Percentiles rank a stretch among this genome's conserved stretches.
These are phyloP conservation scores for Tenualosa ilisha DNA, from an alignment of 2,797 vertebrate species.

Conservation along the genomic window DNA sequence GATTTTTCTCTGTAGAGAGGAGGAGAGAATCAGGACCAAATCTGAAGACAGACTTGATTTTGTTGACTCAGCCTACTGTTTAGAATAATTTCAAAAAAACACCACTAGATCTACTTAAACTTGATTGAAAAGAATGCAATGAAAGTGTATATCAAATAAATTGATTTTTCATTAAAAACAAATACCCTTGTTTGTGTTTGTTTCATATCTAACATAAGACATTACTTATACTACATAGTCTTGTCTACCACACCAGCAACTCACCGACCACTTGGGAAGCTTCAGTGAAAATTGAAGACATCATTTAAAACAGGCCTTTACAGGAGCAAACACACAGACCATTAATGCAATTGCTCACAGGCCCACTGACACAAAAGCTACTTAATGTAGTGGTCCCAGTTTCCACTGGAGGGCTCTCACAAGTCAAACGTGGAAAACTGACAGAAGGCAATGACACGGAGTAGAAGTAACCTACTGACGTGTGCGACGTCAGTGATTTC, in stretches of 20 bases:
- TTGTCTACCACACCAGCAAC: not conserved
- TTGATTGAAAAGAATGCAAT: conserved; percentile 61
- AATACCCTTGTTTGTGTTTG: conserved; percentile 12
- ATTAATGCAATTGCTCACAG: not conserved
- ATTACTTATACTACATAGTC: not conserved
- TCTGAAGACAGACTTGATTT: conserved; percentile 38
- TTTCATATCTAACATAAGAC: not conserved
- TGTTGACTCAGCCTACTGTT: conserved; percentile 47
- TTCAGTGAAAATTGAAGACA: not conserved
- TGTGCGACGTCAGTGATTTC: not conserved
- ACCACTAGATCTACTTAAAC: conserved; percentile 59
- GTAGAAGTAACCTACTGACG: not conserved
- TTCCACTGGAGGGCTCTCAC: conserved; percentile 54
- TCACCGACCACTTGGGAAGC: not conserved
- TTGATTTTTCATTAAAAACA: conserved; percentile 55
- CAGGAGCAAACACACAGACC: too few species aligned
- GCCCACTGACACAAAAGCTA: not conserved
- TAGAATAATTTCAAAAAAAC: conserved; percentile 54
- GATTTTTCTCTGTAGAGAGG: not conserved
- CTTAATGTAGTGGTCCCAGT: not conserved
- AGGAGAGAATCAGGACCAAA: conserved; percentile 29
- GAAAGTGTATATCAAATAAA: conserved; percentile 69
- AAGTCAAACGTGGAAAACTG: not conserved
- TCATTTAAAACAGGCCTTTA: not conserved
- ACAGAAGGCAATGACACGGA: not conserved